Percentiles rank a stretch among this genome's conserved stretches.
Evolutionary conservation across 2,888 invertebrate genomes (phyloP).

Genomic region (Creontiades dilutus): DNA sequence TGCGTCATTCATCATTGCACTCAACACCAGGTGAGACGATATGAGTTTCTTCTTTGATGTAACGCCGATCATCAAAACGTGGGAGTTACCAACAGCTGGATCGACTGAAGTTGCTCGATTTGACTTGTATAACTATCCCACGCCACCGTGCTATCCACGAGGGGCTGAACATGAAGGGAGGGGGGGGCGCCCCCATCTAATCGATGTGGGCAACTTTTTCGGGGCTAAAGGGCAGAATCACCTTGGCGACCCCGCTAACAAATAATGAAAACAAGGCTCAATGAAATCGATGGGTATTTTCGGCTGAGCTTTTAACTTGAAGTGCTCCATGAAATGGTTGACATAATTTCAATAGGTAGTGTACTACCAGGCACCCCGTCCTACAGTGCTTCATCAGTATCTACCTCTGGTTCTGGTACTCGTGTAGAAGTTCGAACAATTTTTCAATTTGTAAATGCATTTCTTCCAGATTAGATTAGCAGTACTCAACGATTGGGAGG

Average conservation of each 20-base stretch:
- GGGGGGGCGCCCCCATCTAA: conserved; percentile 30
- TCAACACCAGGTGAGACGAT: too few relatives aligned
- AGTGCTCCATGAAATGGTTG: too few relatives aligned
- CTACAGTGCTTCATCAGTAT: too few relatives aligned
- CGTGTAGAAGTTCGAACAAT: too few relatives aligned
- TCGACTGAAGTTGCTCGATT: background rate
- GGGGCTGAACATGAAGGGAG: background rate
- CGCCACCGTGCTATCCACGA: background rate
- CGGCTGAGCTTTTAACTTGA: background rate
- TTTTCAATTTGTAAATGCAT: too few relatives aligned
- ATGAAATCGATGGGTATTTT: conserved; percentile 44
- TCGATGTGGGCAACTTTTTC: conserved; percentile 40
- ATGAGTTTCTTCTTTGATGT: background rate
- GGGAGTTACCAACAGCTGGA: background rate
- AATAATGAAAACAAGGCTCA: conserved; percentile 39
- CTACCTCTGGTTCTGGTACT: too few relatives aligned
- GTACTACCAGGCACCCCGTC: too few relatives aligned
- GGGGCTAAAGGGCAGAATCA: conserved; percentile 58
- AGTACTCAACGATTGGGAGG: too few relatives aligned
- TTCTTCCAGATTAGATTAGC: too few relatives aligned
- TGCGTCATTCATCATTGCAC: too few relatives aligned
- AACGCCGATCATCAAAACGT: background rate
- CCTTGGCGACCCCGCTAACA: conserved; percentile 59
- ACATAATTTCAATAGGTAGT: too few relatives aligned
- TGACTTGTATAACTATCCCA: conserved; percentile 18